These are phyloP conservation scores for Buceros bicornis DNA, from an alignment of 2,797 vertebrate genomes.

Conservation along the genomic window DNA sequence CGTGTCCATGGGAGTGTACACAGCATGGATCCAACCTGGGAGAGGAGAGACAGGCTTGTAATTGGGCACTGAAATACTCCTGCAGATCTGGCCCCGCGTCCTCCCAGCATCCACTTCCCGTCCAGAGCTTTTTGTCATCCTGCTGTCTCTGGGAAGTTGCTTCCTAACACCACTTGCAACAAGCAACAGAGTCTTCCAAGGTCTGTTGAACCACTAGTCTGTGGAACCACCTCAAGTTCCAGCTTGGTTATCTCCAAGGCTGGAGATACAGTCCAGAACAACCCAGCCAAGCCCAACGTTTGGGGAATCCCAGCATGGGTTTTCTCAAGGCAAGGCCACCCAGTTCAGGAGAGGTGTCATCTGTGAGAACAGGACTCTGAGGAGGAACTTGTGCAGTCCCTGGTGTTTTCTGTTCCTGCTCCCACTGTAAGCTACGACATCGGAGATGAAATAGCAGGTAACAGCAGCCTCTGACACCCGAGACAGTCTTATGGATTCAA, in stretches of 20 bases:
- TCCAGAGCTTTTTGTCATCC: background rate
- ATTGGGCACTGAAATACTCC: too few species aligned
- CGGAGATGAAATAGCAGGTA: background rate
- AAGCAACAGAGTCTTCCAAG: background rate
- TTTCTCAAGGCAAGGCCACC: background rate
- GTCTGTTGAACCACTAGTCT: background rate
- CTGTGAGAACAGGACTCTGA: background rate
- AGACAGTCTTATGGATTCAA: background rate
- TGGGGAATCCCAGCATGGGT: background rate
- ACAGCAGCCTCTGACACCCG: background rate
- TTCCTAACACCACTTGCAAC: background rate
- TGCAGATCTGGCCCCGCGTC: background rate
- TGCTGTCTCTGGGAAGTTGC: background rate
- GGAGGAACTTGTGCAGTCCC: background rate
- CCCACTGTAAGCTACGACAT: background rate
- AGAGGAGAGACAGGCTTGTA: background rate
- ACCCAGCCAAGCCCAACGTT: background rate
- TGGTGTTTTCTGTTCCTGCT: background rate
- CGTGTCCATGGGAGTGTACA: constrained; percentile 97
- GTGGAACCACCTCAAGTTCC: background rate
- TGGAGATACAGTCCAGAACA: background rate
- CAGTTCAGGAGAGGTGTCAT: background rate
- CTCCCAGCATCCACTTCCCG: background rate
- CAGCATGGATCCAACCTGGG: constrained; percentile 97
- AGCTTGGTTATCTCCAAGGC: background rate